phyloP scores from a whole-genome alignment of 2,888 invertebrate species.

The Tribolium freemani region DNA sequence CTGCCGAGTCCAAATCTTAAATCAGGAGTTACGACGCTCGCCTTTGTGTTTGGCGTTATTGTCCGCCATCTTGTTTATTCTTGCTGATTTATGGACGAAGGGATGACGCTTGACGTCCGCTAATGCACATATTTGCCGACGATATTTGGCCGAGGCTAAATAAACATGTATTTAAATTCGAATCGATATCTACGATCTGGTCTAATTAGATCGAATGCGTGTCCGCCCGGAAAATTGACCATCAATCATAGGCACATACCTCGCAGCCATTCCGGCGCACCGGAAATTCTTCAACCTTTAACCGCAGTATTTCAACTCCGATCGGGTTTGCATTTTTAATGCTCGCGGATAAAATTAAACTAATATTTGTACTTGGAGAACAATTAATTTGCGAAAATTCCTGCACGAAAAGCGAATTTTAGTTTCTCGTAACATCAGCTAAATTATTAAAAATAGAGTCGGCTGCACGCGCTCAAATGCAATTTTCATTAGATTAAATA shows the following conservation, averaged over 20 bases:
- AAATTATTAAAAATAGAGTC: slow-evolving; percentile 19
- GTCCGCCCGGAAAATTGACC: slow-evolving; percentile 5
- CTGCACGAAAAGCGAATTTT: not conserved
- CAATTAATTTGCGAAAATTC: slow-evolving; percentile 14
- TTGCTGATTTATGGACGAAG: slow-evolving; percentile 59
- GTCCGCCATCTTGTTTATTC: slow-evolving; percentile 64
- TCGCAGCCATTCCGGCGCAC: not conserved
- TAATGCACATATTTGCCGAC: slow-evolving; percentile 38
- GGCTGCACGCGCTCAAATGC: slow-evolving; percentile 21
- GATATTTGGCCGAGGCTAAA: slow-evolving; percentile 11
- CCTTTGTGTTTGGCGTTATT: slow-evolving; percentile 60
- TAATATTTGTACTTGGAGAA: slow-evolving; percentile 7
- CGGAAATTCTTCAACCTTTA: not conserved
- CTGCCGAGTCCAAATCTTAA: slow-evolving; percentile 65
- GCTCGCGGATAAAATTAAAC: not conserved
- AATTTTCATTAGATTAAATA: slow-evolving; percentile 34
- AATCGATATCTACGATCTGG: slow-evolving; percentile 9
- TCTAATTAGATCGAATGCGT: slow-evolving; percentile 1
- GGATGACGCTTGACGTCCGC: slow-evolving; percentile 37
- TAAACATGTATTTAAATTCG: slow-evolving; percentile 23
- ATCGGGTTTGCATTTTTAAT: not conserved
- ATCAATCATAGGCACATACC: not conserved
- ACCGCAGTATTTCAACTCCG: not conserved
- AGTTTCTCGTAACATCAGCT: not conserved
- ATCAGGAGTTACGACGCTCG: slow-evolving; percentile 64